These are phyloP conservation scores for Leptinotarsa defecta DNA, from an alignment of 1,140 invertebrate genomes.

Conservation along the genomic window DNA sequence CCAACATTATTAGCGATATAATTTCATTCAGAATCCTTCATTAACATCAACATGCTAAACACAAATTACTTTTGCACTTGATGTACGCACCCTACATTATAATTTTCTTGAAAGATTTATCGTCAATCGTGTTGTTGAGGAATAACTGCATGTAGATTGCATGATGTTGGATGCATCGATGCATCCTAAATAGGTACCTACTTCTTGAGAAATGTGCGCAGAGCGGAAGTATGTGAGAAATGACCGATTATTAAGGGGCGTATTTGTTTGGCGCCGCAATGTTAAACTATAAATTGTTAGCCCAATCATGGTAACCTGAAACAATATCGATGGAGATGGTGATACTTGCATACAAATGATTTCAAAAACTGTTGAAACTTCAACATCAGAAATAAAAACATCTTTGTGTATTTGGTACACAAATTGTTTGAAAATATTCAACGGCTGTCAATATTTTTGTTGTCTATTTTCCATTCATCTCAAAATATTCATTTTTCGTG, in stretches of 20 bases:
- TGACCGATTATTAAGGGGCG: not conserved
- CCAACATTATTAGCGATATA: too few relatives aligned
- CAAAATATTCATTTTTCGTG: too few relatives aligned
- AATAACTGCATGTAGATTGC: not conserved
- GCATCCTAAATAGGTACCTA: slow-evolving; percentile 4
- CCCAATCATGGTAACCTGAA: not conserved
- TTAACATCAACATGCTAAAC: not conserved
- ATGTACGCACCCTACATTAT: not conserved
- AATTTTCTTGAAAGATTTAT: not conserved
- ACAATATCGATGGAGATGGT: not conserved
- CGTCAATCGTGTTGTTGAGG: not conserved
- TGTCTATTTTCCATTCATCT: too few relatives aligned
- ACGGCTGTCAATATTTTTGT: too few relatives aligned
- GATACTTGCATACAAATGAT: too few relatives aligned
- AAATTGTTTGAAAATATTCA: too few relatives aligned
- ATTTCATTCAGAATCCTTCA: not conserved
- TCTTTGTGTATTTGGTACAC: too few relatives aligned
- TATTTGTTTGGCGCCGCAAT: not conserved
- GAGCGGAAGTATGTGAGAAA: not conserved
- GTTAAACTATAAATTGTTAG: not conserved
- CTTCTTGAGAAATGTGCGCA: not conserved
- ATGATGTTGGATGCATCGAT: not conserved
- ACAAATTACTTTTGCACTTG: too few relatives aligned
- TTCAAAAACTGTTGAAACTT: too few relatives aligned
- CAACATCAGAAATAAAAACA: too few relatives aligned